Evolutionary conservation across 2,113 vertebrate genomes (phyloP).

Genomic region (Amphilophus citrinellus): DNA sequence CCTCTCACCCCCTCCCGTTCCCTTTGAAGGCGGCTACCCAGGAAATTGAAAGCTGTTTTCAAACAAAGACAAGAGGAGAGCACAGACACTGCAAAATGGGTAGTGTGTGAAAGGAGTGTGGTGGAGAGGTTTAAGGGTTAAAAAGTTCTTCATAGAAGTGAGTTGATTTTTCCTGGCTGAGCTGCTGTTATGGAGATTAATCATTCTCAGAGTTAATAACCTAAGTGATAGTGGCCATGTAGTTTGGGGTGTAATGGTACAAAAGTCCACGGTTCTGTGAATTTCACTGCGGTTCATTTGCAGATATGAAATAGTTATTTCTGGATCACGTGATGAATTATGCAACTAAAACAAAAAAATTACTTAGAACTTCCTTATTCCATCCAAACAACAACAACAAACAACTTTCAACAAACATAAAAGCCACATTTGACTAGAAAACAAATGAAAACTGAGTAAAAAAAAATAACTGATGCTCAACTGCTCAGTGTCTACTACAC

Average conservation of each 20-base stretch:
- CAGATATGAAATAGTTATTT: too few relatives aligned
- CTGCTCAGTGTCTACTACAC: too few relatives aligned
- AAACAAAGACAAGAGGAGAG: slow-evolving; percentile 71
- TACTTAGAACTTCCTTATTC: too few relatives aligned
- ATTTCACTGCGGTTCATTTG: too few relatives aligned
- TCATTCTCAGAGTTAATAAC: not conserved
- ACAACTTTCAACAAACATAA: too few relatives aligned
- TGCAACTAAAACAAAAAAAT: too few relatives aligned
- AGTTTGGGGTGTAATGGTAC: not conserved
- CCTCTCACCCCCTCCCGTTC: slow-evolving; percentile 47
- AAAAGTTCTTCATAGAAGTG: slow-evolving; percentile 4
- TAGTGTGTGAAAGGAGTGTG: slow-evolving; percentile 24
- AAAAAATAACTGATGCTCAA: too few relatives aligned
- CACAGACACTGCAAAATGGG: slow-evolving; percentile 7
- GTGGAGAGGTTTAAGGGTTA: slow-evolving; percentile 43
- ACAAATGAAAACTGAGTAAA: too few relatives aligned
- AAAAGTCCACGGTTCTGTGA: too few relatives aligned
- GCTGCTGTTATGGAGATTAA: not conserved
- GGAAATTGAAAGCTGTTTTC: slow-evolving; percentile 84
- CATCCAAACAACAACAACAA: too few relatives aligned
- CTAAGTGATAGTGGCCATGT: not conserved
- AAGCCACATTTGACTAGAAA: too few relatives aligned
- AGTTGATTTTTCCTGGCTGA: not conserved
- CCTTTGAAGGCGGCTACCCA: slow-evolving; percentile 79
- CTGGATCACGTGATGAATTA: too few relatives aligned